Conservation (phyloP, 2,888 invertebrate species). For the Drosophila tanythrix region DNA sequence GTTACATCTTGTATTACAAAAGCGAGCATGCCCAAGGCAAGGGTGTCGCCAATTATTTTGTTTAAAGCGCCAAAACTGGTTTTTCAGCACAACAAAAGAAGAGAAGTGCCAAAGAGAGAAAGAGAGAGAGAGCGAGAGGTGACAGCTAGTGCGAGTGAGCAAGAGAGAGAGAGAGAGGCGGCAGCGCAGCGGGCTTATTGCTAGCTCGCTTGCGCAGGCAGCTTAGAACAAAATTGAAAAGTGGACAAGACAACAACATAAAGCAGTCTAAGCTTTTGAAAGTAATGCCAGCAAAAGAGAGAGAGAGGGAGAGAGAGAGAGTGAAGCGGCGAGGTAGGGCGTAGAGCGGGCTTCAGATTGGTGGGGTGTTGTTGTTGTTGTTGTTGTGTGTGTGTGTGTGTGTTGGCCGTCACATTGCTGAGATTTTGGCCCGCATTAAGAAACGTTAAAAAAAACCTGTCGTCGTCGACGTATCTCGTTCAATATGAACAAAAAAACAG, state of each 20-base stretch:
- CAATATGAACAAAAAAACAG: conserved; percentile 64
- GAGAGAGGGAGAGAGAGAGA: not conserved
- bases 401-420: conserved; percentile 52
- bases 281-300: conserved; percentile 17
- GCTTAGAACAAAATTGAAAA: conserved; percentile 74
- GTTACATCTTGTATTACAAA: not conserved
- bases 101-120: conserved; percentile 1
- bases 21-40: not conserved
- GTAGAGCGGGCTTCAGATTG: not conserved
- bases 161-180: not conserved
- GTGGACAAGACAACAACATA: conserved; percentile 26
- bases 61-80: conserved; percentile 47
- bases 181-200: conserved; percentile 16
- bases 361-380: not conserved
- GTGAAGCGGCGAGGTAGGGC: not conserved
- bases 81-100: conserved; percentile 24
- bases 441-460: conserved; percentile 59
- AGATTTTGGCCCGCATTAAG: conserved; percentile 78
- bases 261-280: conserved; percentile 64
- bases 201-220: conserved; percentile 43
- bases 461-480: conserved; percentile 62
- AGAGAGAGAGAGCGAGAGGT: not conserved
- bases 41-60: conserved; percentile 9
- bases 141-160: too few species aligned
- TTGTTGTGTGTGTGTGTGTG: not conserved